Evolutionary conservation across 1,140 invertebrate species (phyloP).

Genomic region (Sitophilus oryzae): DNA sequence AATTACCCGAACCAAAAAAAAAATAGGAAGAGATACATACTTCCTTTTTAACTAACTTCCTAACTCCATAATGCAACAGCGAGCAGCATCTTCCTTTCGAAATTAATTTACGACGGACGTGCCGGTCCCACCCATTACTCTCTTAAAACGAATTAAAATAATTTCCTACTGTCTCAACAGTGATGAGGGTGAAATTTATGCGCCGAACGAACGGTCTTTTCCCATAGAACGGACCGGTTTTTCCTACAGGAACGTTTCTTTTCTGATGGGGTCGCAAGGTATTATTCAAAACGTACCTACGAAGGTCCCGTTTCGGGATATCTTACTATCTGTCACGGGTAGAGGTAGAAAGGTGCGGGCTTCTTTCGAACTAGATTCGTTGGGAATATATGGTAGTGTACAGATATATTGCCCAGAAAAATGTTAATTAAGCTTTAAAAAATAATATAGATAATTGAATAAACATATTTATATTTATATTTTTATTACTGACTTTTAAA

Average conservation of each 20-base stretch:
- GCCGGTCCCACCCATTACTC: constrained; percentile 17
- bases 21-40: too few relatives aligned
- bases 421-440: too few relatives aligned
- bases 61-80: constrained; percentile 18
- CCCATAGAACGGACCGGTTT: constrained; percentile 21
- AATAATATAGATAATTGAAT: too few relatives aligned
- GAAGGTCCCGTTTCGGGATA: not conserved
- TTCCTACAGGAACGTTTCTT: constrained; percentile 3
- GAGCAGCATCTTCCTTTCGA: constrained; percentile 14
- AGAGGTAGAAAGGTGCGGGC: not conserved
- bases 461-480: too few relatives aligned
- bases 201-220: constrained; percentile 12
- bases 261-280: not conserved
- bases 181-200: constrained; percentile 26
- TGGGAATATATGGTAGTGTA: not conserved
- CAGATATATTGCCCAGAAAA: not conserved
- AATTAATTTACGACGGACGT: constrained; percentile 14
- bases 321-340: not conserved
- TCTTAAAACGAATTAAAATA: constrained; percentile 19
- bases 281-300: not conserved
- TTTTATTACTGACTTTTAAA: too few relatives aligned
- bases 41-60: constrained; percentile 14
- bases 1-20: too few relatives aligned
- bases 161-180: constrained; percentile 24
- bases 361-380: not conserved